Percentiles rank a stretch among this genome's conserved stretches.
These are phyloP conservation scores for Diadromus collaris DNA, from an alignment of 2,888 invertebrate genomes.

Conservation along the genomic window DNA sequence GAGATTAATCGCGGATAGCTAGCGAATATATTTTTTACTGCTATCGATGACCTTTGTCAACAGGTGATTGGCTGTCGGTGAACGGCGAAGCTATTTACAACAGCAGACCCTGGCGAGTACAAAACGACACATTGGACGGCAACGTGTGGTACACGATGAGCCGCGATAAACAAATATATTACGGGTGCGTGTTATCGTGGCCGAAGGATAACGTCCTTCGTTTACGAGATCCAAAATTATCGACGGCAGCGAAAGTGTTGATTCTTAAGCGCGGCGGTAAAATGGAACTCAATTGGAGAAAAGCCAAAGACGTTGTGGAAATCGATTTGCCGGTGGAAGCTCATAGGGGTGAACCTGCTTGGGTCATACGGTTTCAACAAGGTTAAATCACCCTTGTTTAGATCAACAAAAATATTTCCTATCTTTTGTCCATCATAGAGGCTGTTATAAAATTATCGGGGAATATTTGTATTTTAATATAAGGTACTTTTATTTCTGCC, in stretches of 20 bases:
- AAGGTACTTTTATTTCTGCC: constrained; percentile 7
- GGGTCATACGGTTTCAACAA: constrained; percentile 69
- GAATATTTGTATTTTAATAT: background rate
- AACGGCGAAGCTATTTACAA: constrained; percentile 95
- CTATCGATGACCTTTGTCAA: constrained; percentile 29
- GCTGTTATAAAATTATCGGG: background rate
- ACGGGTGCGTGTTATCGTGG: constrained; percentile 87
- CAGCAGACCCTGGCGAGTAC: constrained; percentile 88
- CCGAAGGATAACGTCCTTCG: constrained; percentile 82
- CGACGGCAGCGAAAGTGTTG: constrained; percentile 52
- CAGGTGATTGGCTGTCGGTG: constrained; percentile 86
- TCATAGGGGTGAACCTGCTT: constrained; percentile 73
- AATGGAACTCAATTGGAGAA: constrained; percentile 68
- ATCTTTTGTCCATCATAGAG: too few species aligned
- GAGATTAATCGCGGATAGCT: background rate
- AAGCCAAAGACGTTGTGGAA: constrained; percentile 45
- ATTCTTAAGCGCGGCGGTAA: constrained; percentile 79
- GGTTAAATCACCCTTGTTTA: background rate
- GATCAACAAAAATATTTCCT: too few species aligned
- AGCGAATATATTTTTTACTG: background rate
- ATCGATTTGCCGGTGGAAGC: constrained; percentile 69
- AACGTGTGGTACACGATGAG: constrained; percentile 89
- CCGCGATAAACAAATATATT: constrained; percentile 80
- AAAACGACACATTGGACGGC: constrained; percentile 89
- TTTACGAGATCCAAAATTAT: constrained; percentile 80